phyloP scores from a whole-genome alignment of 2,888 invertebrate species.

The Drosophila fungiperda region DNA sequence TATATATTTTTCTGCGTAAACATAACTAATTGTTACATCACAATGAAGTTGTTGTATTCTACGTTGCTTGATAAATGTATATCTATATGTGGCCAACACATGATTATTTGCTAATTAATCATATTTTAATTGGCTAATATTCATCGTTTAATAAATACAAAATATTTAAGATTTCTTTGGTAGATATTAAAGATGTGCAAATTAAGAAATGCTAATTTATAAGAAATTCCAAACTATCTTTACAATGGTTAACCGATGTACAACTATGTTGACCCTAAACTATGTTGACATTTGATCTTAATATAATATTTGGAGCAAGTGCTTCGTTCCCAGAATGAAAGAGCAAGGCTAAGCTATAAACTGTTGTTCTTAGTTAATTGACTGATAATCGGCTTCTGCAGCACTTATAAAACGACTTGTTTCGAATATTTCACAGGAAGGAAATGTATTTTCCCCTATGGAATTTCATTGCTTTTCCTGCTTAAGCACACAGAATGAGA shows the following conservation, averaged over 20 bases:
- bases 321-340: not conserved
- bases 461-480: constrained; percentile 19
- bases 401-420: not conserved
- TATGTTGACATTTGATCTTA: not conserved
- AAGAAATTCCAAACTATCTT: not conserved
- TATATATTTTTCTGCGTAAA: not conserved
- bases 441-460: constrained; percentile 7
- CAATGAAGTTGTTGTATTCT: not conserved
- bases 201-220: not conserved
- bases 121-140: not conserved
- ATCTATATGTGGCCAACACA: not conserved
- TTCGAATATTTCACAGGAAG: not conserved
- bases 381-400: not conserved
- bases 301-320: not conserved
- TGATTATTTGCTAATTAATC: not conserved
- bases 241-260: not conserved
- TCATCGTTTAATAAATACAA: too few relatives aligned
- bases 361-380: not conserved
- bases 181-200: not conserved
- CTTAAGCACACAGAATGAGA: constrained; percentile 4
- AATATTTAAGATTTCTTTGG: not conserved
- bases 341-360: too few relatives aligned
- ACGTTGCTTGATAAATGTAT: not conserved
- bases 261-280: too few relatives aligned
- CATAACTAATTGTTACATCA: not conserved